Evolutionary conservation across 2,888 invertebrate species (phyloP), one percentile per base, ranked within the genome.

Genomic region (Oscheius onirici): DNA sequence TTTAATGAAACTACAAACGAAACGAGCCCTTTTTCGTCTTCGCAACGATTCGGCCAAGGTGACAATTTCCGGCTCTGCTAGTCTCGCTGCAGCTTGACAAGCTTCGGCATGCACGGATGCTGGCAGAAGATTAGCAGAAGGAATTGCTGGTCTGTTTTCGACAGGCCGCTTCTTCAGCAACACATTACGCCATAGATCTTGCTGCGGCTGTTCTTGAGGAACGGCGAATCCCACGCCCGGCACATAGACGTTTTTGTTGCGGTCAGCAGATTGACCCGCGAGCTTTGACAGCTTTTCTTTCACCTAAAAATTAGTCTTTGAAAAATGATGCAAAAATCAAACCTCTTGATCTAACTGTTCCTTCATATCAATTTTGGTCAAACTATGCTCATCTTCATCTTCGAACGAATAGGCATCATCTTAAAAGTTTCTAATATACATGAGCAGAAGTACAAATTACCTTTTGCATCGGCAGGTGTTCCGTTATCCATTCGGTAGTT

Each of bases 321-420:
- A 49, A 67, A 63, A 26, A 44, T 28, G n/a, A 24, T 24, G n/a
- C 24, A 22, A 1, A 15, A 55, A 22, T 5, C 20, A 15, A 11
- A 72, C 68, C 24, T 68, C 72, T 22, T 58, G 58, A 28, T 72
- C 72, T 20, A 58, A 17, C 43, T 40, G 22, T 17, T 66, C 51
- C 22, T 44, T 66, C 8, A 43, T 17, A 3, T 55, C 58, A 28
- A 54, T 6, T 34, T 58, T 55, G 17, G 57, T 13, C 20, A 49
- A 13, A 43, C 52, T 34, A 46, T 40, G 28, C 11, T 77, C 77
- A 44, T 79, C 79, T 15, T 79, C 79, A 40, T 78, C 78, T 17
- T 75, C 74, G 49, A 79, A 79, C 20, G 77, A 77, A 63, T 77
- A 79, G 2, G 72, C 79, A 41, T 79, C 79, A 20, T 71, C 63